Evolutionary conservation across 2,113 vertebrate genomes (phyloP).

Genomic region (Marmota monax): DNA sequence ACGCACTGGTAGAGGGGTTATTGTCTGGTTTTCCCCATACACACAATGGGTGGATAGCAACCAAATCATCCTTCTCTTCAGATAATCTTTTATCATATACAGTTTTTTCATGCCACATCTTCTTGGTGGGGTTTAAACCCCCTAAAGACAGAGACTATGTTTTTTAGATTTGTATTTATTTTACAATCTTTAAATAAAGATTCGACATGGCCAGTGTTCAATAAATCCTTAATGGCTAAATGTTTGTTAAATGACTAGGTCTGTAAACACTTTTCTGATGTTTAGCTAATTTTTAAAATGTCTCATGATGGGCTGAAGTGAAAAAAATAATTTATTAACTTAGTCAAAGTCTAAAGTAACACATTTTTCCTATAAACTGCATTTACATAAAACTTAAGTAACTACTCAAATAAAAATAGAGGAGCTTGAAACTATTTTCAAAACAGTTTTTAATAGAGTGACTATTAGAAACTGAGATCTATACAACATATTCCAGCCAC

Average conservation of each 20-base stretch:
- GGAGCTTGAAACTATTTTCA: not conserved
- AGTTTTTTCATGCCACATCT: not conserved
- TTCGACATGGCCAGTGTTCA: not conserved
- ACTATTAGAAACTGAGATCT: not conserved
- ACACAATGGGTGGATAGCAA: not conserved
- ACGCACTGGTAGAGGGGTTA: not conserved
- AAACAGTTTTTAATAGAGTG: not conserved
- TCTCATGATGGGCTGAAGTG: not conserved
- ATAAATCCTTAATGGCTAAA: not conserved
- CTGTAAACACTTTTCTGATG: not conserved
- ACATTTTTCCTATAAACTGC: not conserved
- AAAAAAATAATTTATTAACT: not conserved
- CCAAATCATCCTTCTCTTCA: not conserved
- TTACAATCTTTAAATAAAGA: not conserved
- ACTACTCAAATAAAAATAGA: constrained; percentile 35
- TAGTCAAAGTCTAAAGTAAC: not conserved
- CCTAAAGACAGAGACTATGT: not conserved
- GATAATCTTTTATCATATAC: not conserved
- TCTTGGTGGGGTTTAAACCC: not conserved
- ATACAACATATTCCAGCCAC: not conserved
- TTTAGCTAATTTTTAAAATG: not conserved
- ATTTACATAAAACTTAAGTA: constrained; percentile 37
- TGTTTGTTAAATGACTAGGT: not conserved
- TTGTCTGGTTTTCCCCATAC: not conserved
- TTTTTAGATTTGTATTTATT: not conserved